A percentile compares a stretch with the other conserved stretches of the same genome.
Conservation (phyloP, 2,797 vertebrate genomes). For the Ctenochaetus hawaiiensis region DNA sequence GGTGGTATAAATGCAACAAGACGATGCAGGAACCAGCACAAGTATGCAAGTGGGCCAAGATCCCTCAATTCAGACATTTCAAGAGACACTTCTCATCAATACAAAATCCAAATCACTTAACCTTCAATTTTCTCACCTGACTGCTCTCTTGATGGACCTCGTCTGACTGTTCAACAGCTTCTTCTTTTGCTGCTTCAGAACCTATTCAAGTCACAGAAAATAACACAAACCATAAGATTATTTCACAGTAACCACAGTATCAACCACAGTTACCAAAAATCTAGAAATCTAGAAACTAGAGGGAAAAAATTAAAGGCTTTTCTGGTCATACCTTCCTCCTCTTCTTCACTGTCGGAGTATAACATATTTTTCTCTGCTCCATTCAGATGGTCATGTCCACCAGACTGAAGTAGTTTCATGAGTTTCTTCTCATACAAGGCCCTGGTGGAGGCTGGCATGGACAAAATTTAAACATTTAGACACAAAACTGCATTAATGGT, state of each 20-base stretch:
- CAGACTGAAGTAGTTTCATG: slow-evolving; percentile 73
- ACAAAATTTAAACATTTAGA: slow-evolving; percentile 22
- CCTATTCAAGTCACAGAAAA: slow-evolving; percentile 56
- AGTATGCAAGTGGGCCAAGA: background rate
- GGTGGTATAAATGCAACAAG: background rate
- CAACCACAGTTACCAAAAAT: background rate
- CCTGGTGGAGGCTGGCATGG: slow-evolving; percentile 87
- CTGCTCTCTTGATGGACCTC: slow-evolving; percentile 25
- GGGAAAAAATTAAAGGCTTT: background rate
- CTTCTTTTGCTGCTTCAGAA: slow-evolving; percentile 43
- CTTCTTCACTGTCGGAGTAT: slow-evolving; percentile 82
- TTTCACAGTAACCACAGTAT: background rate
- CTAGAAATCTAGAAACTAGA: no score
- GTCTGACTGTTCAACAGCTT: slow-evolving; percentile 16
- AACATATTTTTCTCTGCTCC: slow-evolving; percentile 49
- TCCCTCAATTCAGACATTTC: background rate
- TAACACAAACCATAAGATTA: background rate
- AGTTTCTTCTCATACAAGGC: slow-evolving; percentile 88
- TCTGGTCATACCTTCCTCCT: slow-evolving; percentile 62
- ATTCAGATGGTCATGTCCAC: slow-evolving; percentile 43
- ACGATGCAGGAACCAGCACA: background rate
- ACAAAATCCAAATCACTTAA: background rate
- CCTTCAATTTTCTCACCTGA: slow-evolving; percentile 62
- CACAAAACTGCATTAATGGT: background rate
- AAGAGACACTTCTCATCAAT: background rate